Evolutionary conservation across 2,888 invertebrate species (phyloP).

Genomic region (Entomobrya multifasciata): DNA sequence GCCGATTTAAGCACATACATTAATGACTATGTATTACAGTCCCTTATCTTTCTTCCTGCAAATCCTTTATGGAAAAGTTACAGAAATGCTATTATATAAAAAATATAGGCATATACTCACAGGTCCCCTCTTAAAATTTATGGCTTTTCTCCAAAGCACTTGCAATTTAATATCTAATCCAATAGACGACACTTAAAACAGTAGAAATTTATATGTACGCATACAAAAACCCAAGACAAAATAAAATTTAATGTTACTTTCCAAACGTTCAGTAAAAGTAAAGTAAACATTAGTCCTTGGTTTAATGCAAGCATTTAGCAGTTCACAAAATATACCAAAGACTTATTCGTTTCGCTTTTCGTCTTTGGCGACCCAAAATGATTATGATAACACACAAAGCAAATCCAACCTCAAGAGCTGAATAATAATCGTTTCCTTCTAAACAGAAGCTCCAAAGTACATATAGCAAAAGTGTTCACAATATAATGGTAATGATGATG

Average conservation of each 20-base stretch:
- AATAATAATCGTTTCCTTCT: conserved; percentile 17
- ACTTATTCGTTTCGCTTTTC: too few relatives aligned
- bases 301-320: too few relatives aligned
- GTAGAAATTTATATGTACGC: too few relatives aligned
- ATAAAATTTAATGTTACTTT: too few relatives aligned
- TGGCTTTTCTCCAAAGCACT: conserved; percentile 53
- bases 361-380: conserved; percentile 22
- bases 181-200: conserved; percentile 14
- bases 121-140: conserved; percentile 45
- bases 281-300: too few relatives aligned
- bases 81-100: background rate
- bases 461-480: background rate
- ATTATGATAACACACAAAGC: background rate
- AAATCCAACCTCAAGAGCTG: background rate
- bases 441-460: conserved; percentile 12
- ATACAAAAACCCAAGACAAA: too few relatives aligned
- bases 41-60: conserved; percentile 14
- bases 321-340: too few relatives aligned
- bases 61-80: conserved; percentile 30
- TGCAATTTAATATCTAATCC: conserved; percentile 57
- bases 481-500: background rate
- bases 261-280: too few relatives aligned
- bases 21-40: conserved; percentile 56
- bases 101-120: too few relatives aligned
- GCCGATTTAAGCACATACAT: conserved; percentile 51